Evolutionary conservation across 2,888 invertebrate species (phyloP), one percentile per base, ranked within the genome.

Genomic region (Sphaerophoria rueppellii): DNA sequence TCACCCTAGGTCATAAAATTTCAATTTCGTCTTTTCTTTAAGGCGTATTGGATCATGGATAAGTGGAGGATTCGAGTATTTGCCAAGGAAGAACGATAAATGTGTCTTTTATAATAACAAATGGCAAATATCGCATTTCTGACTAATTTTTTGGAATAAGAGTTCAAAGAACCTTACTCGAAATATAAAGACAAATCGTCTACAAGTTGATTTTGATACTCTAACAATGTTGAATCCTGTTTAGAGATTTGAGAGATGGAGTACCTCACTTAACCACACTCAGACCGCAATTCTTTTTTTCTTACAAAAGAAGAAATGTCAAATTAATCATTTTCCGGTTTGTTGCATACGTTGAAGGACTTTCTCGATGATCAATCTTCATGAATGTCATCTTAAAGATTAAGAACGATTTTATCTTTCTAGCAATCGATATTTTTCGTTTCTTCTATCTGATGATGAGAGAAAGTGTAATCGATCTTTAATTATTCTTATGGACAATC

Each of bases 401-500:
- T 61, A 52, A 37, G 34, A 43, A 65, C 0, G 12, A 9, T 12
- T 43, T 9, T 43, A 12, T 43, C 9, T 43, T 9, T 43, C 9
- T 43, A 43, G 6, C 6, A 11, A 57, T 77, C 54, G 9, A 3
- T 58, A 43, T 40, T 72, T 37, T 48, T 34, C n/a, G n/a, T 63
- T 0, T 32, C 11, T 34, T 7, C 46, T 0, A 2, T 16, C 37
- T 16, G 9, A 57, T 54, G 37, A 70, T 55, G 35, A 58, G 65
- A 71, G 61, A 57, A 63, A 57, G 24, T 63, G 78, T 73, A 82
- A 83, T 83, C 74, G 74, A 83, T 79, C 79, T 79, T 75, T 78
- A 78, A 82, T 82, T 82, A 70, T 58, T 50, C 40, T 43, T 60
- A 50, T 12, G 35, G 50, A 65, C 50, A 65, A 65, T 65, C 50